These are phyloP conservation scores for Micoletzkya japonica DNA, from an alignment of 2,888 invertebrate species.

Conservation along the genomic window DNA sequence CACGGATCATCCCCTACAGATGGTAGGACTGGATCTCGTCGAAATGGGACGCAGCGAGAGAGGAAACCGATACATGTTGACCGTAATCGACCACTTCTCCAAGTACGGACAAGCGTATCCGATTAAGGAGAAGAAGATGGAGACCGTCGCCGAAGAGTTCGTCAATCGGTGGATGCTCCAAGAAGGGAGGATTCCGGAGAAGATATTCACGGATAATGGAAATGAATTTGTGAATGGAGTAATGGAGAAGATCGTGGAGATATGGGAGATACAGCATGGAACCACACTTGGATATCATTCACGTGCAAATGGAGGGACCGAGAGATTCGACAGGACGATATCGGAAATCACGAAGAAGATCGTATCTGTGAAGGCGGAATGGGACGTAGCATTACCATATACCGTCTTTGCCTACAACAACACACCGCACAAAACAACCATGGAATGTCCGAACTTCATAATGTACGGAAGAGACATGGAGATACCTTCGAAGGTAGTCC, in stretches of 20 bases:
- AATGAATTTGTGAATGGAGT: constrained; percentile 29
- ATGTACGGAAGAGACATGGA: constrained; percentile 2
- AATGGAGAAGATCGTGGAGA: constrained; percentile 26
- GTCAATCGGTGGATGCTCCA: constrained; percentile 30
- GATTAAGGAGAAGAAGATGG: constrained; percentile 32
- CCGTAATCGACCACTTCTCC: constrained; percentile 34
- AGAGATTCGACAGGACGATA: constrained; percentile 36
- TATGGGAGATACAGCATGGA: constrained; percentile 17
- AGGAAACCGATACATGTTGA: constrained; percentile 31
- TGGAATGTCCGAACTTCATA: background rate
- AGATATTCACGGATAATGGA: constrained; percentile 32
- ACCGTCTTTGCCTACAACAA: constrained; percentile 11
- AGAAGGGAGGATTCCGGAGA: constrained; percentile 30
- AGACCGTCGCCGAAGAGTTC: constrained; percentile 31
- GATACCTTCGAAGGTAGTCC: too few relatives aligned
- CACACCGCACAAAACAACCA: background rate
- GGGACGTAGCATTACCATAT: constrained; percentile 14
- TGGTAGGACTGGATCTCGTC: too few relatives aligned
- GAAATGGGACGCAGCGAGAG: too few relatives aligned
- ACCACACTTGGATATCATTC: constrained; percentile 36
- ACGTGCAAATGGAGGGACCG: constrained; percentile 36
- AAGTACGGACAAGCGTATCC: constrained; percentile 28
- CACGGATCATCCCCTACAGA: too few relatives aligned
- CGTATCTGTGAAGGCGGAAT: constrained; percentile 34
- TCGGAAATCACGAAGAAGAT: constrained; percentile 28